These are phyloP conservation scores for Xyliphius kryptos DNA, from an alignment of 2,113 vertebrate genomes.

Conservation along the genomic window DNA sequence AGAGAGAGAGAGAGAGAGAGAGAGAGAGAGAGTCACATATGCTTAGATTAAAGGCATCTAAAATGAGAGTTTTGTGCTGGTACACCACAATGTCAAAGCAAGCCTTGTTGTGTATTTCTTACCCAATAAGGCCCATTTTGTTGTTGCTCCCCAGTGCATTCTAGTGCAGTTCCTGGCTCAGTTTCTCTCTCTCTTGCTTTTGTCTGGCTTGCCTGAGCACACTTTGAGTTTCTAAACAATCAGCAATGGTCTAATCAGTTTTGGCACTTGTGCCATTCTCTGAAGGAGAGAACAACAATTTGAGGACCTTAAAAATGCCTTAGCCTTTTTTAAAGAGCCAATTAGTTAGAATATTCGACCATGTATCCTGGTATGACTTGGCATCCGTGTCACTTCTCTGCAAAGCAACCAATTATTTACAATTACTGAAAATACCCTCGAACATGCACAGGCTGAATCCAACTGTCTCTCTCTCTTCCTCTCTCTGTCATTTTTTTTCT, in stretches of 20 bases:
- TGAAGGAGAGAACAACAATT: constrained; percentile 66
- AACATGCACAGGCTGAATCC: constrained; percentile 37
- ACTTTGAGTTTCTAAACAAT: constrained; percentile 62
- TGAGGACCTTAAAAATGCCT: constrained; percentile 65
- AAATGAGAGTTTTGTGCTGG: constrained; percentile 18
- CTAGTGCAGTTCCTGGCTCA: constrained; percentile 51
- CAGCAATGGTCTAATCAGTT: constrained; percentile 68
- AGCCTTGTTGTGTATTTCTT: constrained; percentile 29
- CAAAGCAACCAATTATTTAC: constrained; percentile 58
- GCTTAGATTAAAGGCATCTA: constrained; percentile 28
- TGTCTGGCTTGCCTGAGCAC: constrained; percentile 59
- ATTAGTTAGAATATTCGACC: constrained; percentile 64
- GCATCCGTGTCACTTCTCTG: constrained; percentile 56
- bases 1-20: too few relatives aligned
- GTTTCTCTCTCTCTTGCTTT: constrained; percentile 45
- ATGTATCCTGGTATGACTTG: constrained; percentile 57
- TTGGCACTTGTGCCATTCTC: constrained; percentile 61
- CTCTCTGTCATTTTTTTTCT: constrained; percentile 4
- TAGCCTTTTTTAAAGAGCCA: constrained; percentile 68
- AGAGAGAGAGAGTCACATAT: too few relatives aligned
- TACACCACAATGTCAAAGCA: constrained; percentile 23
- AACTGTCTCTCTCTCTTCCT: constrained; percentile 21
- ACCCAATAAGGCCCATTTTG: too few relatives aligned
- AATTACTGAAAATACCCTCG: constrained; percentile 57
- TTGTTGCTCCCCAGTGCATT: too few relatives aligned